Base-by-base conservation (phyloP, 2,888 invertebrate genomes). In the Luperina testacea region DNA sequence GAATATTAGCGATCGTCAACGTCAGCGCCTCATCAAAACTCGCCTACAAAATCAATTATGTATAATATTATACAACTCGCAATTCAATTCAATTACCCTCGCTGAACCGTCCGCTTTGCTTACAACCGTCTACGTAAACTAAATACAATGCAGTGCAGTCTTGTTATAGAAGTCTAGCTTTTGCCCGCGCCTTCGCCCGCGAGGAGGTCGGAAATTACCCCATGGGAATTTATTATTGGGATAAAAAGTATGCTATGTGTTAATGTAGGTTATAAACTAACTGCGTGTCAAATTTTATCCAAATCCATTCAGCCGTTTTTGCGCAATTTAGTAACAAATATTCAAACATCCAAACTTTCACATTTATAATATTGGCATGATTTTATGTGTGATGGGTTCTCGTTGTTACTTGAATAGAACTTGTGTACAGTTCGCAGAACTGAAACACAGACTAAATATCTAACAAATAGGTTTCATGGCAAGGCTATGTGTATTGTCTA, bases 51-150 rank as follows among this genome's bases (percentile, higher is more conserved):
- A 53, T 53, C 53, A 53, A 53, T 53, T 38, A 32, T 8, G 27
- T 69, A 32, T 15, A 24, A 32, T 67, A 63, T 73, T 67, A 63
- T 73, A 68, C n/a, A 70, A 68, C 48, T 67, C 17, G 7, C 63
- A 63, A 20, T 64, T 79, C n/a, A 15, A 77, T 80, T 75, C 48
- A 75, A 72, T 73, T 73, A 57, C 42, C 70, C 70, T 63, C 38
- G 15, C 64, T 69, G 15, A 48, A 77, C 57, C 59, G 48, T 69
- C 53, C 15, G 48, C 32, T 72, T 51, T 53, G 20, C 27, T 72
- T 27, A 80, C 68, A 59, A 71, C n/a, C 27, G 38, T 67, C 69
- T 75, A 51, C n/a, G 13, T 64, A 72, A 72, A 74, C 75, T 68
- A 57, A 69, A 75, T 72, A 75, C 59, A 79, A 73, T 61, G 65